A percentile compares a stretch with the other conserved stretches of the same genome.
phyloP scores from a whole-genome alignment of 2,797 vertebrate genomes.

The Remorina albescens region DNA sequence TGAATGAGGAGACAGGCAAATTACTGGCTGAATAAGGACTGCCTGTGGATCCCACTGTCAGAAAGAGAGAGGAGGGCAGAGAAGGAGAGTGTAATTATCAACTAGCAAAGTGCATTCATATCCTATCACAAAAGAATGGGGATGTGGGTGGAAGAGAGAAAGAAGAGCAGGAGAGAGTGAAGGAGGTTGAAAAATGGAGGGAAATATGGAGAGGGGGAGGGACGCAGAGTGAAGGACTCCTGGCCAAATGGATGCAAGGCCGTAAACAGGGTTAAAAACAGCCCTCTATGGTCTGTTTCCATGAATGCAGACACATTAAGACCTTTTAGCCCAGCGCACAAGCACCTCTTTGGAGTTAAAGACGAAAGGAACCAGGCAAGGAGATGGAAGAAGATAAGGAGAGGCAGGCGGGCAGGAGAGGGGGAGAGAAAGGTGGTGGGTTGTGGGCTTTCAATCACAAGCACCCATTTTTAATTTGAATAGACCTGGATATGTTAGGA shows the following conservation, averaged over 20 bases:
- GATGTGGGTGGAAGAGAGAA: constrained; percentile 82
- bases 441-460: constrained; percentile 90
- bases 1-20: constrained; percentile 98
- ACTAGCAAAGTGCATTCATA: constrained; percentile 99
- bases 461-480: constrained; percentile 81
- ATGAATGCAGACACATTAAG: constrained; percentile 95
- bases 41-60: constrained; percentile 98
- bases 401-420: constrained; percentile 48
- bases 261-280: constrained; percentile 96
- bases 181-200: constrained; percentile 79
- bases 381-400: constrained; percentile 75
- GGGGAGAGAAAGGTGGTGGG: constrained; percentile 48
- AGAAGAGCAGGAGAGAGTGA: constrained; percentile 77
- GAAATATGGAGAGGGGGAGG: constrained; percentile 76
- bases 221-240: constrained; percentile 83
- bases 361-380: constrained; percentile 71
- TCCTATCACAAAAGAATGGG: constrained; percentile 94
- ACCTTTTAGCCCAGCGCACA: constrained; percentile 90
- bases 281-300: constrained; percentile 84
- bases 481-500: constrained; percentile 68
- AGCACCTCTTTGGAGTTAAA: constrained; percentile 89
- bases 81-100: constrained; percentile 96
- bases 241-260: constrained; percentile 95
- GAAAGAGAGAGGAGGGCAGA: constrained; percentile 88
- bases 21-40: constrained; percentile 99